A percentile compares a stretch with the other conserved stretches of the same genome.
These are phyloP conservation scores for Epinephelus moara DNA, from an alignment of 2,113 vertebrate genomes.

Conservation along the genomic window DNA sequence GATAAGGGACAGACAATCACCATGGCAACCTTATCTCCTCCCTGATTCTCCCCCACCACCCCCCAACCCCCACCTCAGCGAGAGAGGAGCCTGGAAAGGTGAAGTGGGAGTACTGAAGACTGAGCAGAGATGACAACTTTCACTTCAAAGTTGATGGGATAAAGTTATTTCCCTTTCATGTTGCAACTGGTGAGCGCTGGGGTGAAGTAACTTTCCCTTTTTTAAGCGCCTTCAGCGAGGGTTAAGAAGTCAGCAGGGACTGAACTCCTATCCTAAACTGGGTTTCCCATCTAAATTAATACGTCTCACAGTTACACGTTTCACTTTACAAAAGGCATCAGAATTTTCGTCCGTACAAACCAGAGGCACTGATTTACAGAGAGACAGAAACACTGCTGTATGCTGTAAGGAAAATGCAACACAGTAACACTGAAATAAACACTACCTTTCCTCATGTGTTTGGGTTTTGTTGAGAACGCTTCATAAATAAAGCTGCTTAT, in stretches of 20 bases:
- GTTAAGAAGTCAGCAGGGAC: slow-evolving; percentile 72
- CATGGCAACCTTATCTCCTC: slow-evolving; percentile 62
- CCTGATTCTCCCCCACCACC: neutral
- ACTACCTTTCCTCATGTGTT: too few relatives aligned
- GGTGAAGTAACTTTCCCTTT: slow-evolving; percentile 67
- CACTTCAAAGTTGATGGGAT: slow-evolving; percentile 82
- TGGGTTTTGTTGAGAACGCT: too few relatives aligned
- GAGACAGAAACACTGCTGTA: neutral
- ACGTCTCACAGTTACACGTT: slow-evolving; percentile 33
- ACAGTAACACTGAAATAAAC: too few relatives aligned
- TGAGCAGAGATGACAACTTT: slow-evolving; percentile 78
- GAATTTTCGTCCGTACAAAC: neutral
- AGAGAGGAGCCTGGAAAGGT: slow-evolving; percentile 53
- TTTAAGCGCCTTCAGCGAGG: slow-evolving; percentile 61
- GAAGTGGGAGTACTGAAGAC: slow-evolving; percentile 61
- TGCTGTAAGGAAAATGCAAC: too few relatives aligned
- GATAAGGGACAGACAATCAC: slow-evolving; percentile 49
- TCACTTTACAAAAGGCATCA: neutral
- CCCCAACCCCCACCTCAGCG: neutral
- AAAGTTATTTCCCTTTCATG: slow-evolving; percentile 80
- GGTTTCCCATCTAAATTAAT: slow-evolving; percentile 67
- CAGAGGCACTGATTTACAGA: neutral
- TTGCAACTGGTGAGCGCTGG: slow-evolving; percentile 67
- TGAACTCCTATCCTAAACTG: slow-evolving; percentile 55
- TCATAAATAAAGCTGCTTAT: too few relatives aligned